These are phyloP conservation scores for Pelagia noctiluca DNA, from an alignment of 30 jellyfish, hydroid and myxozoan genomes.

Conservation along the genomic window DNA sequence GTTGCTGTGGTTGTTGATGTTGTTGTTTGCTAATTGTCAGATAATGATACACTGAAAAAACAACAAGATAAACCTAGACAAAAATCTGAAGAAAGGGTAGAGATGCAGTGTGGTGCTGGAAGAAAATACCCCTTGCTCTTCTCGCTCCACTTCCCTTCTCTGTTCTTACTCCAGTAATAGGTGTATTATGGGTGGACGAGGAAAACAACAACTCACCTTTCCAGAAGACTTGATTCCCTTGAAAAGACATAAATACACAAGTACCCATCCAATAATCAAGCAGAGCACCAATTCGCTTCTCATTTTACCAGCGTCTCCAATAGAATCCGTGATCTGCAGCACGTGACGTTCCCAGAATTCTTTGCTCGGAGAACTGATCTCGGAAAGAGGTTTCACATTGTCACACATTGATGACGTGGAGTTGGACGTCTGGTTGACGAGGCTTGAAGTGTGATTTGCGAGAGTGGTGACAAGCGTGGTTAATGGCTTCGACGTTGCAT, in stretches of 20 bases:
- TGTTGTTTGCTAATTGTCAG: no score
- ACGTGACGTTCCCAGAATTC: slow-evolving; percentile 93
- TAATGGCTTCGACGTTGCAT: slow-evolving; percentile 6
- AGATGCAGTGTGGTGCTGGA: no score
- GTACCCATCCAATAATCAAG: slow-evolving; percentile 85
- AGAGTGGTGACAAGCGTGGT: neutral
- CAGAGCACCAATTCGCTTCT: slow-evolving; percentile 77
- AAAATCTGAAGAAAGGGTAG: no score
- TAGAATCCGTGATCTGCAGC: slow-evolving; percentile 76
- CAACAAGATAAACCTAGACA: no score
- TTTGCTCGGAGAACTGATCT: slow-evolving; percentile 78
- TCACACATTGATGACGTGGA: slow-evolving; percentile 9
- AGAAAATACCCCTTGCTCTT: no score
- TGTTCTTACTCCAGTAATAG: no score
- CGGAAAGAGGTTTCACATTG: neutral
- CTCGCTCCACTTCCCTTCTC: no score
- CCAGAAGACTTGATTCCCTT: slow-evolving; percentile 97
- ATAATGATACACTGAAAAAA: no score
- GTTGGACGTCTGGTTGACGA: neutral
- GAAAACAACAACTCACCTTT: slow-evolving; percentile 75
- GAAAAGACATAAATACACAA: slow-evolving; percentile 87
- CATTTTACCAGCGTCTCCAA: slow-evolving; percentile 80
- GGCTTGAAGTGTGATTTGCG: neutral
- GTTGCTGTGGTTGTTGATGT: no score
- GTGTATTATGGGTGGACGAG: no score